Conservation (phyloP, 2,888 invertebrate species). For the Schrankia costaestrigalis region DNA sequence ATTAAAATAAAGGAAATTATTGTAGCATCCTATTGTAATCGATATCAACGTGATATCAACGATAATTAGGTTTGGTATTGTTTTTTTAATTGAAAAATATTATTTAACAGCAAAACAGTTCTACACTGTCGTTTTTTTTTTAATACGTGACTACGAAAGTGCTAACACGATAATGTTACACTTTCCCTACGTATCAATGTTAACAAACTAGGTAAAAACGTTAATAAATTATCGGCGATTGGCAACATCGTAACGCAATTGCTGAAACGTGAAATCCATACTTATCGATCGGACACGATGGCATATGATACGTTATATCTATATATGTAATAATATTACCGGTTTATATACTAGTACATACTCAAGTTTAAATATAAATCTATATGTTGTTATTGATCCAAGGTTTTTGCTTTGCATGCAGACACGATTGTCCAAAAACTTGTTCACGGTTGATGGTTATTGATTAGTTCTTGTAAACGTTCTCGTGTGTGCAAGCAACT, state of each 20-base stretch:
- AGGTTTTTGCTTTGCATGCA: slow-evolving; percentile 32
- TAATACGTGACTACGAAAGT: no score
- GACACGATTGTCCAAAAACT: no score
- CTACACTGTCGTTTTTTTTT: no score
- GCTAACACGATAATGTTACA: slow-evolving; percentile 19
- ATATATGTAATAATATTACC: slow-evolving; percentile 21
- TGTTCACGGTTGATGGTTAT: slow-evolving; percentile 14
- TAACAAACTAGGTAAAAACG: slow-evolving; percentile 29
- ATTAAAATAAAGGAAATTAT: no score
- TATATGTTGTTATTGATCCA: slow-evolving; percentile 21
- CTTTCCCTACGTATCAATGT: slow-evolving; percentile 36
- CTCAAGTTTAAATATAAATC: no score
- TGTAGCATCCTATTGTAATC: no score
- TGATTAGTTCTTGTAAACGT: slow-evolving; percentile 22
- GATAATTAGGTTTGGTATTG: no score
- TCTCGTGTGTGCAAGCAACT: slow-evolving; percentile 20
- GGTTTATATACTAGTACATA: slow-evolving; percentile 24
- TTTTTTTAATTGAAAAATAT: no score
- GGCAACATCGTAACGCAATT: slow-evolving; percentile 35
- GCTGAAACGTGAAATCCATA: slow-evolving; percentile 41
- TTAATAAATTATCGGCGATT: slow-evolving; percentile 44
- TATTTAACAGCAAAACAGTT: no score
- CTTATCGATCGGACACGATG: slow-evolving; percentile 28
- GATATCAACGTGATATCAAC: no score
- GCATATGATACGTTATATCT: slow-evolving; percentile 25